These are phyloP conservation scores for Timandra comae DNA, from an alignment of 2,888 invertebrate genomes.

Conservation along the genomic window DNA sequence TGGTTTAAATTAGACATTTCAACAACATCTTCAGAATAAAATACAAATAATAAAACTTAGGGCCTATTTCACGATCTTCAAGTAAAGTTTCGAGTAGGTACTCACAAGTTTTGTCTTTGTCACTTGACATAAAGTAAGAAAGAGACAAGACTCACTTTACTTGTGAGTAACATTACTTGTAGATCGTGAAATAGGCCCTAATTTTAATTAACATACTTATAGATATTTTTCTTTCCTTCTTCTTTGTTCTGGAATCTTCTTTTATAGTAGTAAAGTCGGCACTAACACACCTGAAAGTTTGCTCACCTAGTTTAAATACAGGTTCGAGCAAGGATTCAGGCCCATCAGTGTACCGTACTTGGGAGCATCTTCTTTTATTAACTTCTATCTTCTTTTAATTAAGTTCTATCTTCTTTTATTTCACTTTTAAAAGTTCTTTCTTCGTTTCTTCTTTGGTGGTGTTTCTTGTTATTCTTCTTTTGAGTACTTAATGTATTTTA, in stretches of 20 bases:
- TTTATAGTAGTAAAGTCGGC: constrained; percentile 49
- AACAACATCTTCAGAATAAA: too few relatives aligned
- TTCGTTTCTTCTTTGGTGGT: background rate
- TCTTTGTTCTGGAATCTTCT: constrained; percentile 19
- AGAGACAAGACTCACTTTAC: too few relatives aligned
- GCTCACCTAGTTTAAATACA: constrained; percentile 85
- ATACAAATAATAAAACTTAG: too few relatives aligned
- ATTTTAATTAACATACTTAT: background rate
- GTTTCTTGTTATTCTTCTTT: background rate
- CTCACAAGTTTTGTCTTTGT: too few relatives aligned
- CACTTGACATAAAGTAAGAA: too few relatives aligned
- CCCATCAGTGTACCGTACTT: constrained; percentile 79
- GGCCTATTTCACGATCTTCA: too few relatives aligned
- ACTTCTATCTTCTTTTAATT: constrained; percentile 18
- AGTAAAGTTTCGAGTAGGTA: too few relatives aligned
- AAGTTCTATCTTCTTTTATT: constrained; percentile 4
- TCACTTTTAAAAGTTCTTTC: constrained; percentile 6
- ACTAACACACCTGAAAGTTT: constrained; percentile 93
- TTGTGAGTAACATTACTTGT: too few relatives aligned
- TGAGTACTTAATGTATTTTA: too few relatives aligned
- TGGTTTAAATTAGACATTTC: background rate
- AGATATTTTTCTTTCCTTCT: constrained; percentile 12
- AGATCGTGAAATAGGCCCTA: too few relatives aligned
- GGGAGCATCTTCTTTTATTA: constrained; percentile 29
- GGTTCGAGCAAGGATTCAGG: constrained; percentile 91